Evolutionary conservation across 2,797 vertebrate species (phyloP).

Genomic region (Tachyglossus aculeatus): DNA sequence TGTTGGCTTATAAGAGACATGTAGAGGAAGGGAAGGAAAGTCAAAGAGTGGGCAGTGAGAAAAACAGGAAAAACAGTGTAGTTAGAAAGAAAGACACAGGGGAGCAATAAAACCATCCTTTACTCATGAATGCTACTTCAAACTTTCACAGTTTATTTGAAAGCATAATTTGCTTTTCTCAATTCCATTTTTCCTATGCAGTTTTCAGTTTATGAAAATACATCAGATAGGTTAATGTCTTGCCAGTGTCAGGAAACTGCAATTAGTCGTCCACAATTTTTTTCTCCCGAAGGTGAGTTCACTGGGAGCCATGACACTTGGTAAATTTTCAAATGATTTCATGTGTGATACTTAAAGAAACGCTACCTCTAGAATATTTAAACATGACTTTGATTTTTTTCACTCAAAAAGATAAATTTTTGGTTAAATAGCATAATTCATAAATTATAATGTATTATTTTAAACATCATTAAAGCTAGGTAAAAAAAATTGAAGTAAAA

Average conservation of each 20-base stretch:
- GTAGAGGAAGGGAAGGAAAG: background rate
- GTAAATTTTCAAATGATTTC: slow-evolving; percentile 12
- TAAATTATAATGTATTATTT: no score
- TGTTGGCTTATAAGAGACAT: background rate
- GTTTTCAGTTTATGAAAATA: background rate
- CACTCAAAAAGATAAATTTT: background rate
- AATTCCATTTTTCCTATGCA: background rate
- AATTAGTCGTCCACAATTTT: slow-evolving; percentile 3
- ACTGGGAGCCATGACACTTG: background rate
- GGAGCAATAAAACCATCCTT: background rate
- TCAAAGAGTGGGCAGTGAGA: background rate
- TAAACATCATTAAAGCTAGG: no score
- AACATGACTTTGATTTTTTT: slow-evolving; percentile 18
- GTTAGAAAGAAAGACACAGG: background rate
- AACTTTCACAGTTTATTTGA: background rate
- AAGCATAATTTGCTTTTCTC: background rate
- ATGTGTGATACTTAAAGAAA: slow-evolving; percentile 21
- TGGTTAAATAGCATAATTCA: no score
- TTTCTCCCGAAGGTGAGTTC: slow-evolving; percentile 34
- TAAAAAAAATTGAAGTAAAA: no score
- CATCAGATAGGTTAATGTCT: background rate
- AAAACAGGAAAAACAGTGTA: background rate
- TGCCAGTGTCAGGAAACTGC: background rate
- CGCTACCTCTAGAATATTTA: background rate
- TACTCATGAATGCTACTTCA: no score